Conservation (phyloP, 2,797 vertebrate species). For the Delichon dasypus region DNA sequence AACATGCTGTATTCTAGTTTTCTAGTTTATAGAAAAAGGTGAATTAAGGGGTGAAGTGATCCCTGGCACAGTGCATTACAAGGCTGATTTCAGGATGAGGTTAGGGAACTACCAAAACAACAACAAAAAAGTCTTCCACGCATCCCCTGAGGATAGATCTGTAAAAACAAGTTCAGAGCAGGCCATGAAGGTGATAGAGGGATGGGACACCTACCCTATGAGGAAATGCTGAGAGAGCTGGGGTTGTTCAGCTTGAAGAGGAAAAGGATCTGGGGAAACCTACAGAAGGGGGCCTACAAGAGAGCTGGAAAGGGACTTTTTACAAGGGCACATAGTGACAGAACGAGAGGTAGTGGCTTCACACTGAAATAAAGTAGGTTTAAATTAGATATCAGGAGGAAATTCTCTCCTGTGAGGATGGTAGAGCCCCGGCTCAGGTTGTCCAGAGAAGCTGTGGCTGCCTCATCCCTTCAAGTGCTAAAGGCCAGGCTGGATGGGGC, state of each 20-base stretch:
- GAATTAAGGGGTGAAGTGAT: background rate
- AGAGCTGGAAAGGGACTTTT: background rate
- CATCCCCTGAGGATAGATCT: background rate
- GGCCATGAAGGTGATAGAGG: background rate
- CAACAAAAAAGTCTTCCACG: background rate
- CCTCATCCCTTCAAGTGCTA: background rate
- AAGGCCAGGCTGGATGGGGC: background rate
- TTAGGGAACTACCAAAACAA: background rate
- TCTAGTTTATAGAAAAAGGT: background rate
- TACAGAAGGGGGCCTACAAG: background rate
- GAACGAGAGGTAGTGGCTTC: background rate
- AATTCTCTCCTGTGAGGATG: background rate
- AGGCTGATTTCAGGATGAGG: background rate
- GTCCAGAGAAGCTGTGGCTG: background rate
- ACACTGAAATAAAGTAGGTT: background rate
- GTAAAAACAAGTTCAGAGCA: background rate
- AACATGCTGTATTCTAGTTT: background rate
- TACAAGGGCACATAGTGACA: background rate
- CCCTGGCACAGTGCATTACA: fast-evolving
- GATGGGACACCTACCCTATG: background rate
- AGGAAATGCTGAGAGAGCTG: background rate
- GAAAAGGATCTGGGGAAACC: background rate
- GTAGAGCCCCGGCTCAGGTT: background rate
- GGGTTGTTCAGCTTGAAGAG: background rate
- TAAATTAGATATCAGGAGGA: background rate